Evolutionary conservation across 2,888 invertebrate species (phyloP).

Genomic region (Gerosis bhagava): DNA sequence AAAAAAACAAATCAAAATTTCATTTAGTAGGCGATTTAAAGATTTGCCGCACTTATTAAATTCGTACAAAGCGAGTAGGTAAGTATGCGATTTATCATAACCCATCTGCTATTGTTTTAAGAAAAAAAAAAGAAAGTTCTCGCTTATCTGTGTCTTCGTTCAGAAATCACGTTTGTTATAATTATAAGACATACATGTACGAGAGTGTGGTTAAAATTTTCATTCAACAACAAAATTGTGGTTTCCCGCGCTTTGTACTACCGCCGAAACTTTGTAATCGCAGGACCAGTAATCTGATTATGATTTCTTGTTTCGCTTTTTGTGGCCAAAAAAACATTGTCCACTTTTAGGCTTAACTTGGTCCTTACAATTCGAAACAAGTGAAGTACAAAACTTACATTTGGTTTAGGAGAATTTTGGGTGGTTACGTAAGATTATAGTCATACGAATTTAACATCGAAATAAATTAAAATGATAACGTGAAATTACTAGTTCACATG

Average conservation of each 20-base stretch:
- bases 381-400: slow-evolving; percentile 34
- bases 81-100: slow-evolving; percentile 15
- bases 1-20: no score
- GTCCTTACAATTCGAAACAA: slow-evolving; percentile 49
- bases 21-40: no score
- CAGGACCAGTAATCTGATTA: slow-evolving; percentile 69
- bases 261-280: slow-evolving; percentile 67
- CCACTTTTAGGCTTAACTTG: no score
- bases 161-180: slow-evolving; percentile 48
- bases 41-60: slow-evolving; percentile 4
- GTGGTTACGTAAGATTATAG: slow-evolving; percentile 1
- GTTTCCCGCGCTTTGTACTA: slow-evolving; percentile 49
- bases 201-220: slow-evolving; percentile 49
- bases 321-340: slow-evolving; percentile 65
- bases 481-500: no score
- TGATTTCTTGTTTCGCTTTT: slow-evolving; percentile 68
- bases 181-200: slow-evolving; percentile 46
- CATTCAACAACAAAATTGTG: slow-evolving; percentile 43
- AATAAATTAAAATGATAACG: no score
- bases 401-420: slow-evolving; percentile 22
- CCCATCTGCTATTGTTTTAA: slow-evolving; percentile 21
- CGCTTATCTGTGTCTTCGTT: slow-evolving; percentile 21
- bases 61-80: slow-evolving; percentile 14
- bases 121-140: slow-evolving; percentile 22
- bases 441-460: not conserved